These are phyloP conservation scores for Struthidea cinerea DNA, from an alignment of 2,113 vertebrate genomes.

Conservation along the genomic window DNA sequence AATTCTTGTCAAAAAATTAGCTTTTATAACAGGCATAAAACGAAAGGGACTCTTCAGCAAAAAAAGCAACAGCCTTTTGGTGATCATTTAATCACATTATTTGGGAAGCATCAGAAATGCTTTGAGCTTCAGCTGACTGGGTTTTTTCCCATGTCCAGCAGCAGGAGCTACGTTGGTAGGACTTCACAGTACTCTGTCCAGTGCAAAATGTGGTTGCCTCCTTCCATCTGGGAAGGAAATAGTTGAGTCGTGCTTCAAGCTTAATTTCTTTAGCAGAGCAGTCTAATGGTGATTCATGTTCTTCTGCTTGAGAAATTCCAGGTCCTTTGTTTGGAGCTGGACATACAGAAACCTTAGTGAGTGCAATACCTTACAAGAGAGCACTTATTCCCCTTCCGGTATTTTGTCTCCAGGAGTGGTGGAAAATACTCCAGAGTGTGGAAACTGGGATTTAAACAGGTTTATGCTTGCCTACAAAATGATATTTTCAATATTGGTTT, in stretches of 20 bases:
- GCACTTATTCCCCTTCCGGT: accelerated
- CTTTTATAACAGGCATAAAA: neutral
- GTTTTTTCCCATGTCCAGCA: neutral
- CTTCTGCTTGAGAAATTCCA: neutral
- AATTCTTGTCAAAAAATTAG: neutral
- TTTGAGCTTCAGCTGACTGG: neutral
- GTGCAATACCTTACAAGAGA: neutral
- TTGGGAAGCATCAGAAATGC: neutral
- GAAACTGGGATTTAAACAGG: neutral
- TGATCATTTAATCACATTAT: neutral
- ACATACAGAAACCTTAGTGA: neutral
- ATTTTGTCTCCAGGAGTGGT: neutral
- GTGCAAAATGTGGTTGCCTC: neutral
- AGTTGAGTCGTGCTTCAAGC: neutral
- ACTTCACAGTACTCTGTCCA: neutral
- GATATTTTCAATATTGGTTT: neutral
- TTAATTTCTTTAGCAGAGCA: neutral
- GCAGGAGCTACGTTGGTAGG: neutral
- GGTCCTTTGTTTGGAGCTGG: neutral
- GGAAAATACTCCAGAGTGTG: neutral
- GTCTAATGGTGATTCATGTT: neutral
- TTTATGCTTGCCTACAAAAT: neutral
- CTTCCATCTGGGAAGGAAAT: neutral
- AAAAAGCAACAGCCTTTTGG: neutral
- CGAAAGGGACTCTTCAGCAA: neutral